Base-by-base conservation (phyloP, 2,797 vertebrate species). In the Holocentrus rufus region DNA sequence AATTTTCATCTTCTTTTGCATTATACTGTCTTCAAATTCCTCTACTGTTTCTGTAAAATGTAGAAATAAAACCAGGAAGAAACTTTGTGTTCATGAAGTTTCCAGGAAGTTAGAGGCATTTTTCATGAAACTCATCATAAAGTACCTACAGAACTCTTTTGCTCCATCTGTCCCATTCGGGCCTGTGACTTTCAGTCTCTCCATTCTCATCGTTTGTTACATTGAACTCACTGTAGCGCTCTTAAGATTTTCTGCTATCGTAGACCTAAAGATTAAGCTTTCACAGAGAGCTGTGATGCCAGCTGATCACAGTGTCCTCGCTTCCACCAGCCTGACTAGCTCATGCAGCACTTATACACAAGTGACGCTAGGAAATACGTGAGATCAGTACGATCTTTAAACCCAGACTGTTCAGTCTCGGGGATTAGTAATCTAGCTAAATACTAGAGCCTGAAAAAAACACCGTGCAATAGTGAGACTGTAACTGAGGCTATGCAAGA, bases 1-100 rank as follows among this genome's bases (percentile, higher is more conserved):
- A 93, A 99, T 98, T 97, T 99, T 99, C 95, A 99, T 99, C 96
- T 98, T 99, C 95, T 98, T 99, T 95, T 98, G 97, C 95, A 97
- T 97, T 95, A 99, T 96, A 95, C 95, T 96, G 90, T 97, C 95
- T 94, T 98, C 97, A 95, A 99, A 96, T 93, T 98, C 97, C 90
- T 96, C 96, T 95, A 98, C 95, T 93, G 96, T 96, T 92, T 99
- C 98, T 99, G 93, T 58, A 36, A 77, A 81, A 92, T 91, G 92
- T 31, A 72, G 62, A 85, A 52, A 69, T 3, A 76, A 10, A 77
- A 80, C 22, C 89, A 93, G 91, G 88, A 74, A 93, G 74, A 86
- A 86, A 65, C 60, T 27, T 36, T 54, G 34, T 55, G 23, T 15
- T 63, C 23, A 47, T 15, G 23, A 34, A 27, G 52, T 69, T 15